Evolutionary conservation across 2,113 vertebrate genomes (phyloP).

Genomic region (Oncorhynchus masou): DNA sequence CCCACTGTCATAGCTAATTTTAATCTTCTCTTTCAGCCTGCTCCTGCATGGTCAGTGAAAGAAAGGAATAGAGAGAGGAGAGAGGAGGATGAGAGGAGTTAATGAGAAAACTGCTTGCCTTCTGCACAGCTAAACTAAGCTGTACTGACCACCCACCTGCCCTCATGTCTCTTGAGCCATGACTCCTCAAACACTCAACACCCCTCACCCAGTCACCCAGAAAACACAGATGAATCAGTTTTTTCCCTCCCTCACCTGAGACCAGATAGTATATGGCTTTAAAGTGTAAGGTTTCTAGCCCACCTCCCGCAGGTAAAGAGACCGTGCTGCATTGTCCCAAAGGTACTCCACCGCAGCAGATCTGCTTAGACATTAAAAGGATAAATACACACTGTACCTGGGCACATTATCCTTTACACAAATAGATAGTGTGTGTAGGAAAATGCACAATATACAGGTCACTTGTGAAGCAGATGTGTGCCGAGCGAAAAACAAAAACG

Average conservation of each 20-base stretch:
- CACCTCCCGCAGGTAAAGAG: background rate
- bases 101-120: conserved; percentile 15
- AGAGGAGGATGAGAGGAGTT: conserved; percentile 1
- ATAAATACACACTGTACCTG: background rate
- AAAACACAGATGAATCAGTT: background rate
- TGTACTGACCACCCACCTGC: conserved; percentile 22
- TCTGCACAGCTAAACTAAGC: background rate
- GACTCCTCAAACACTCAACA: background rate
- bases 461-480: conserved; percentile 11
- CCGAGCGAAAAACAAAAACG: background rate
- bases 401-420: background rate
- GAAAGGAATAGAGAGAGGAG: background rate
- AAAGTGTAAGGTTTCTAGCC: background rate
- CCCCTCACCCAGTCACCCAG: background rate
- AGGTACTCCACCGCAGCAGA: background rate
- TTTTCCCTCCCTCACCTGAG: background rate
- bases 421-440: background rate
- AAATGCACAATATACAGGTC: conserved; percentile 7
- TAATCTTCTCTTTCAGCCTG: conserved; percentile 38
- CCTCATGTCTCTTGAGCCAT: conserved; percentile 10
- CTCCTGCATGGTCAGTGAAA: conserved; percentile 27
- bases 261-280: background rate
- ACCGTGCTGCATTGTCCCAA: background rate
- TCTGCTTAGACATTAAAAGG: background rate
- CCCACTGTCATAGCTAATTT: conserved; percentile 35